These are phyloP conservation scores for Rachycentron canadum DNA, from an alignment of 2,797 vertebrate species.

Conservation along the genomic window DNA sequence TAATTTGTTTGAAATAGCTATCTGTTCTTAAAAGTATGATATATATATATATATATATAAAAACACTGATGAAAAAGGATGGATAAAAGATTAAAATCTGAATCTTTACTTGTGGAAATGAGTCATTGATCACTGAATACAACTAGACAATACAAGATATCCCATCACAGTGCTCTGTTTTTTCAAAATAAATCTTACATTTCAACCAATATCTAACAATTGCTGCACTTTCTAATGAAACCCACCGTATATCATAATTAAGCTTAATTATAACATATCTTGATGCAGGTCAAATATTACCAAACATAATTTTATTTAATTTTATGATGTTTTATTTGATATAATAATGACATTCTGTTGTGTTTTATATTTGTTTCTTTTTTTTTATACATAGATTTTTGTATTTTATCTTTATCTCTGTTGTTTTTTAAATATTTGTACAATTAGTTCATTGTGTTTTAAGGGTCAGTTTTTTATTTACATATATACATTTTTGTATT, in stretches of 20 bases:
- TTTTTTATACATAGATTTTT: too few species aligned
- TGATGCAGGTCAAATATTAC: too few species aligned
- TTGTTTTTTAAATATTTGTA: too few species aligned
- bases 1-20: constrained; percentile 32
- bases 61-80: not conserved
- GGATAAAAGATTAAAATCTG: not conserved
- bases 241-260: not conserved
- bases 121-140: not conserved
- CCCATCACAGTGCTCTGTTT: not conserved
- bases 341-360: too few species aligned
- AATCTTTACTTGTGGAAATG: not conserved
- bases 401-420: too few species aligned
- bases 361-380: too few species aligned
- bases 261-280: too few species aligned
- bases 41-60: not conserved
- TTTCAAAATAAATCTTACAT: not conserved
- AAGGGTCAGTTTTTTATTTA: too few species aligned
- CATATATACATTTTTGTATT: too few species aligned
- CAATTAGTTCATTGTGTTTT: too few species aligned
- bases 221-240: not conserved
- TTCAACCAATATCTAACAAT: not conserved
- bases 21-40: not conserved
- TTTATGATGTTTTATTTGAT: too few species aligned
- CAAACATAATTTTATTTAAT: too few species aligned
- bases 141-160: not conserved